Conservation (phyloP, 2,888 invertebrate species). For the Lymantria dispar region DNA sequence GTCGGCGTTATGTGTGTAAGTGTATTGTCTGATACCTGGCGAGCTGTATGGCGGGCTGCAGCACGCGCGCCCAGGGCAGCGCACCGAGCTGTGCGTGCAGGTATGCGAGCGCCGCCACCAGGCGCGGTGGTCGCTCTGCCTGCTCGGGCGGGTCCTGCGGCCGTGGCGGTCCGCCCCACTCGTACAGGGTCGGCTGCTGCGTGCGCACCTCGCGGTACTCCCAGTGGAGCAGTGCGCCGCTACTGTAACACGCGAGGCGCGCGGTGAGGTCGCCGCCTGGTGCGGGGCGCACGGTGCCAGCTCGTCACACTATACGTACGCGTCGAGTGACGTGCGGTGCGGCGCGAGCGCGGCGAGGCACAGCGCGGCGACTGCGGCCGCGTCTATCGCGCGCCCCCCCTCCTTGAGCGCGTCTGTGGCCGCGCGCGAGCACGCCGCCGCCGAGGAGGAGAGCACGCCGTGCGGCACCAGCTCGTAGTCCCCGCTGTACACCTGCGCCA, state of each 20-base stretch:
- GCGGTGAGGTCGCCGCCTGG: too few species aligned
- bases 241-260: conserved; percentile 71
- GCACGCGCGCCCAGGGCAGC: conserved; percentile 54
- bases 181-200: conserved; percentile 56
- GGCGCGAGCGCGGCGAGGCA: conserved; percentile 89
- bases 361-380: conserved; percentile 87
- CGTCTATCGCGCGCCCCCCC: conserved; percentile 91
- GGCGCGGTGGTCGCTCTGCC: conserved; percentile 44
- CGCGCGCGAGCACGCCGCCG: conserved; percentile 86
- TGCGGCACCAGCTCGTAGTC: conserved; percentile 88
- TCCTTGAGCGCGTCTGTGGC: conserved; percentile 86
- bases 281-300: not conserved
- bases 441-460: conserved; percentile 89
- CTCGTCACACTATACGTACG: too few species aligned
- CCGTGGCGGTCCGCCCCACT: conserved; percentile 48
- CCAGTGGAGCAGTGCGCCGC: conserved; percentile 88
- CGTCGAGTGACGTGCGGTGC: conserved; percentile 89
- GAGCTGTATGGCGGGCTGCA: conserved; percentile 57
- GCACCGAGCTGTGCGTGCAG: conserved; percentile 55
- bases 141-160: not conserved
- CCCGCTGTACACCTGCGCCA: conserved; percentile 88
- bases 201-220: conserved; percentile 81
- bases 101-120: conserved; percentile 56
- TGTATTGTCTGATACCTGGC: conserved; percentile 42
- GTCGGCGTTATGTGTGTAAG: too few species aligned